Conservation (phyloP, 1,140 invertebrate species). For the Myzus persicae region DNA sequence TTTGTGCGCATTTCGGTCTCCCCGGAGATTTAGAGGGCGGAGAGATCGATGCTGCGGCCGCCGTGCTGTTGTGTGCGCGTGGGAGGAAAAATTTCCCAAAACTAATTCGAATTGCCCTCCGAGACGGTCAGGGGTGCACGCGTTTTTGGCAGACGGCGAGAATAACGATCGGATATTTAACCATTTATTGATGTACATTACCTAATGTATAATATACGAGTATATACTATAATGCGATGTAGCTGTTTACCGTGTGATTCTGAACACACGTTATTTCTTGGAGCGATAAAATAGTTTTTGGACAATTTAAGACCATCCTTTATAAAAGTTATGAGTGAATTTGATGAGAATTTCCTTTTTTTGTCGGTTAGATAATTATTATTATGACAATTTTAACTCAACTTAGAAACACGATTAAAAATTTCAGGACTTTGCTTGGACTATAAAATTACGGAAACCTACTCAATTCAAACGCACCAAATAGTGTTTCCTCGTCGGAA, state of each 20-base stretch:
- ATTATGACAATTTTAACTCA: background rate
- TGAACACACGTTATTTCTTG: background rate
- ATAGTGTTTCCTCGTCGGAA: background rate
- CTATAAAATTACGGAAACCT: background rate
- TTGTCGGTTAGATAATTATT: no score
- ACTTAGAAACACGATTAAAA: background rate
- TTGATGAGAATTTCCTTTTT: no score
- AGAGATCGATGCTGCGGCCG: background rate
- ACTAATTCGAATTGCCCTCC: background rate
- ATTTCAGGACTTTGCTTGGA: background rate
- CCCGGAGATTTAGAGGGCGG: background rate
- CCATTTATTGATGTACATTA: background rate
- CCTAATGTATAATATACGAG: no score
- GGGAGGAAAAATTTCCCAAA: constrained; percentile 9
- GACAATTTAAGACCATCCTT: no score
- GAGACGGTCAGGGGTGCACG: background rate
- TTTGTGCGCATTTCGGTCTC: background rate
- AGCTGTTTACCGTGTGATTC: background rate
- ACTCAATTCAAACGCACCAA: background rate
- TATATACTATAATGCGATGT: no score
- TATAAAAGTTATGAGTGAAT: no score
- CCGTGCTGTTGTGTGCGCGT: background rate
- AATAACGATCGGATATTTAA: background rate
- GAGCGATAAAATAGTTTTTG: background rate
- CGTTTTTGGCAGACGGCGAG: constrained; percentile 1